Percentiles rank a stretch among this genome's conserved stretches.
Conservation (phyloP, 2,113 vertebrate genomes). For the Cavia porcellus region DNA sequence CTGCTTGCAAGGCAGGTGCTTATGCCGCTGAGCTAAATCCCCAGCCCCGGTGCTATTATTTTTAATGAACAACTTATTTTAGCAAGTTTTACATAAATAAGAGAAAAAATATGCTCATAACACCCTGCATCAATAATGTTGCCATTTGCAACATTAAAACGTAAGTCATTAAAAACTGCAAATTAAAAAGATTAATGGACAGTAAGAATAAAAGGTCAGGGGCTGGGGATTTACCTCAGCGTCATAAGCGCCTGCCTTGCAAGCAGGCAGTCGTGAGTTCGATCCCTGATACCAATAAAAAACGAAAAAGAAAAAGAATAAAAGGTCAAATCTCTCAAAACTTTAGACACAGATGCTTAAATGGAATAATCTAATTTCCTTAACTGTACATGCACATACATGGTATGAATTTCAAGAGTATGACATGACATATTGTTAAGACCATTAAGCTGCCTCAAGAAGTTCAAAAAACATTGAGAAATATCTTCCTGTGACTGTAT, state of each 20-base stretch:
- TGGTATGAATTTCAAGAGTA: constrained; percentile 76
- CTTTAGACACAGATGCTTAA: constrained; percentile 84
- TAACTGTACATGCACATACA: constrained; percentile 85
- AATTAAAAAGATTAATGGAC: constrained; percentile 85
- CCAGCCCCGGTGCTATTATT: constrained; percentile 42
- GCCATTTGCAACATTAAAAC: constrained; percentile 84
- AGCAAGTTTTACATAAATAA: constrained; percentile 85
- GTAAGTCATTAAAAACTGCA: constrained; percentile 82
- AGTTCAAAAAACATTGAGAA: neutral
- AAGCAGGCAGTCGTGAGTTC: too few species aligned
- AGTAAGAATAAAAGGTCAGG: constrained; percentile 81
- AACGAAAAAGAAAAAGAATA: constrained; percentile 72
- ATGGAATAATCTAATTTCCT: constrained; percentile 78
- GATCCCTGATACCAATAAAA: too few species aligned
- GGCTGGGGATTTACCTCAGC: too few species aligned
- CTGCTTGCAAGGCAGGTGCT: too few species aligned
- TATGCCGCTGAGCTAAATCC: too few species aligned
- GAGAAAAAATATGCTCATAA: constrained; percentile 85
- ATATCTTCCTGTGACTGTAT: neutral
- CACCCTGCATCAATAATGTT: constrained; percentile 59
- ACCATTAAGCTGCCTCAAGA: constrained; percentile 19
- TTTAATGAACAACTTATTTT: constrained; percentile 86
- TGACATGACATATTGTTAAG: constrained; percentile 75
- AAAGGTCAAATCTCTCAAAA: constrained; percentile 70
- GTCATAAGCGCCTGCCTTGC: too few species aligned